Evolutionary conservation across 2,113 vertebrate genomes (phyloP).

Genomic region (Chaetura pelagica): DNA sequence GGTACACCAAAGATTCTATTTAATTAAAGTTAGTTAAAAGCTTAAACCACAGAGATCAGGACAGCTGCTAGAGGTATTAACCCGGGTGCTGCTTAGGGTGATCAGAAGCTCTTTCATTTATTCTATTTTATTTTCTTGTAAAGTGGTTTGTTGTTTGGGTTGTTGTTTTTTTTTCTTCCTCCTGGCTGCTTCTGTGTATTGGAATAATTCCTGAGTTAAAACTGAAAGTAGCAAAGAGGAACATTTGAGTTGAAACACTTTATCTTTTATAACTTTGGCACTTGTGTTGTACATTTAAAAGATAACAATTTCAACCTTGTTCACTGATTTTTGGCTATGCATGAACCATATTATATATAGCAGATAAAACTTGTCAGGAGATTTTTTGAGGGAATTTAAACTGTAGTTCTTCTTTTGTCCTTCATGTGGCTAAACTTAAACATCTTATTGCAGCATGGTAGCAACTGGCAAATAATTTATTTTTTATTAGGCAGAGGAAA

Average conservation of each 20-base stretch:
- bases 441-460: background rate
- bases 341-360: background rate
- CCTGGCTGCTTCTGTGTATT: background rate
- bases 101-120: conserved; percentile 10
- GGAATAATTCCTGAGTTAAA: background rate
- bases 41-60: conserved; percentile 70
- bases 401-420: background rate
- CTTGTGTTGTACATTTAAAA: background rate
- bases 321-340: conserved; percentile 32
- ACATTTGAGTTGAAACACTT: background rate
- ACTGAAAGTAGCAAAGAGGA: conserved; percentile 18
- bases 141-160: background rate
- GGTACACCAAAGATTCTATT: conserved; percentile 71
- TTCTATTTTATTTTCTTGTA: conserved; percentile 29
- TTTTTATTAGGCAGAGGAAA: background rate
- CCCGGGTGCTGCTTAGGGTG: background rate
- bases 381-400: background rate
- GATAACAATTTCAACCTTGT: background rate
- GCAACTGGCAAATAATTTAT: background rate
- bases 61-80: conserved; percentile 71
- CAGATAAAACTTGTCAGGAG: background rate
- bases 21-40: conserved; percentile 77
- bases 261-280: background rate
- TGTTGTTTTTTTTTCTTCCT: background rate
- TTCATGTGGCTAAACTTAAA: background rate